Percentiles rank a stretch among this genome's conserved stretches.
phyloP scores from a whole-genome alignment of 2,888 invertebrate genomes.

The Leptinotarsa juncta region DNA sequence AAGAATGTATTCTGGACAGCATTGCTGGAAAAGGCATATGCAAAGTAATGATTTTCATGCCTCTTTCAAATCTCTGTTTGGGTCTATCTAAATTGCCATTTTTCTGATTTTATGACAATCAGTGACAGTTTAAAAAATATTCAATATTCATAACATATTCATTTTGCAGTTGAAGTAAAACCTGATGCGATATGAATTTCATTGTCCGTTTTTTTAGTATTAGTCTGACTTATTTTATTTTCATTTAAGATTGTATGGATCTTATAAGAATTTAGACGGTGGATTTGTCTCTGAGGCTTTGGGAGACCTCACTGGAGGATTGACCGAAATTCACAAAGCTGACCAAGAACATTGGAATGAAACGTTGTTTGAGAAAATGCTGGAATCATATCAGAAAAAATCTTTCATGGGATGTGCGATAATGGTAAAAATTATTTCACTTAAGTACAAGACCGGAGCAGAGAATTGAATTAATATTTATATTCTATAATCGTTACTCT shows the following conservation, averaged over 20 bases:
- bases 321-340: constrained; percentile 77
- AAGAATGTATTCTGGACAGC: constrained; percentile 95
- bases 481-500: no score
- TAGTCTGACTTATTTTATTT: background rate
- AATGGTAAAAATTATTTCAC: constrained; percentile 70
- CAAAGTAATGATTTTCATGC: constrained; percentile 71
- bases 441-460: background rate
- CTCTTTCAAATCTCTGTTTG: background rate
- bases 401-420: constrained; percentile 96
- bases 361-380: constrained; percentile 85
- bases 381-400: constrained; percentile 87
- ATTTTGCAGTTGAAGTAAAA: no score
- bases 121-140: no score
- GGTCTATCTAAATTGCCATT: background rate
- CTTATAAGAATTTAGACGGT: constrained; percentile 72
- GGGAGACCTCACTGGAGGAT: constrained; percentile 97
- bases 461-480: background rate
- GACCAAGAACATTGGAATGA: constrained; percentile 21
- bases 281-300: constrained; percentile 97
- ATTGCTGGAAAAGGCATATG: constrained; percentile 92
- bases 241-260: constrained; percentile 46
- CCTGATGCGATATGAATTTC: no score
- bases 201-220: no score
- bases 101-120: background rate
- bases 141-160: no score